Evolutionary conservation across 92 coral and sea anemone species (phyloP), one percentile per base, ranked within the genome.

Genomic region (Galaxea fascicularis): DNA sequence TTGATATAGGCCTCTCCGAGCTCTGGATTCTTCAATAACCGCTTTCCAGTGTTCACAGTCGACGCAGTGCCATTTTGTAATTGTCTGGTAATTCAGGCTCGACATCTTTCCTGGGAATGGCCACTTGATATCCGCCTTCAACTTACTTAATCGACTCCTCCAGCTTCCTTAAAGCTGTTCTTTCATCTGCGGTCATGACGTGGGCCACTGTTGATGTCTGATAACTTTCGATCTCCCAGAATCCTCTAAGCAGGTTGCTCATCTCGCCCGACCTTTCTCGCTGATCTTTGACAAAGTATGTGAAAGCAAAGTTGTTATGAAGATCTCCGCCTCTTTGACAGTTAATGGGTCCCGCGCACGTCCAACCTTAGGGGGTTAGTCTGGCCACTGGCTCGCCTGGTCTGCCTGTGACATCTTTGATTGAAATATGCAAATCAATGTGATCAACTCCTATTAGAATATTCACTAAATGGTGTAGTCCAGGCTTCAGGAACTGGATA

Each of bases 41-140:
- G 73, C 76, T 80, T 87, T 44, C 88, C 93, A 20, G 90, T 93
- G 80, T 93, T 92, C 16, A 84, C 76, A 92, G 73, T 62, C 93
- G 70, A 7, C 73, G 74, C 31, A 83, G 39, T 10, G 84, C 88
- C 80, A 80, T 85, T 8, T 87, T 87, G 73, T 93, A 90, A 54
- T 93, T 93, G 73, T 93, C 54, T 76, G 91, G 82, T 20, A 92
- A 10, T 16, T n/a, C 65, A 3, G 74, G 85, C 16, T 58, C 54
- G 30, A 86, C 82, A 27, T 71, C 56, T 68, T 84, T 76, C 91
- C 93, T 82, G 29, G 91, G 89, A 44, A 92, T 68, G 30, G 83
- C 86, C 20, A 92, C 89, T 65, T 92, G 82, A 49, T 77, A 86
- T 76, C 76, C 28, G 1, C 86, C 91, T 58, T 82, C 49, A 25